phyloP scores from a whole-genome alignment of 2,113 vertebrate genomes.

The Anas platyrhynchos region DNA sequence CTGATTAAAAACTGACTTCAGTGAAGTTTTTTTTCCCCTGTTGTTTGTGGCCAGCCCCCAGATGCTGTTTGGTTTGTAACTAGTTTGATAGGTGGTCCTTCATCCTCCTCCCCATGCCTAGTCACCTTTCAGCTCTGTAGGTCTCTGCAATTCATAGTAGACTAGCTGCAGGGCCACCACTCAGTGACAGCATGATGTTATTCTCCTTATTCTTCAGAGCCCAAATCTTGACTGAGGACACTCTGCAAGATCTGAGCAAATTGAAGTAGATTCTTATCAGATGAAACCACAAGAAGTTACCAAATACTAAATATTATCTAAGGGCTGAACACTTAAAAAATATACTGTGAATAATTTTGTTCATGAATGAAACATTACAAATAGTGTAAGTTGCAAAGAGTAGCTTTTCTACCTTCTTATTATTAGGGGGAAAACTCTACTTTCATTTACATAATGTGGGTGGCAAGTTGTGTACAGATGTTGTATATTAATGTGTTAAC shows the following conservation, averaged over 20 bases:
- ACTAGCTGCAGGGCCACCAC: not conserved
- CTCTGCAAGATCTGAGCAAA: not conserved
- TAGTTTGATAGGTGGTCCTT: not conserved
- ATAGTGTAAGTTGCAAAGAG: not conserved
- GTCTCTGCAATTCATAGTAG: not conserved
- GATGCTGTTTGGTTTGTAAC: not conserved
- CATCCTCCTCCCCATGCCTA: not conserved
- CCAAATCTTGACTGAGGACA: not conserved
- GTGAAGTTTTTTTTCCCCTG: not conserved
- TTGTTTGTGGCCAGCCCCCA: not conserved
- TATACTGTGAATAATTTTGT: not conserved
- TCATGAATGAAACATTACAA: conserved; percentile 8
- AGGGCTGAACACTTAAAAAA: not conserved
- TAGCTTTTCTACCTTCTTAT: not conserved
- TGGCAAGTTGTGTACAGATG: not conserved
- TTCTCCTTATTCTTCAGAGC: not conserved
- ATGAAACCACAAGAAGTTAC: not conserved
- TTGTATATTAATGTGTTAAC: not conserved
- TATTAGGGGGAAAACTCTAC: not conserved
- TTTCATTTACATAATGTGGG: not conserved
- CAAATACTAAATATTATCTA: not conserved
- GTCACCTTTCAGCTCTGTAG: not conserved
- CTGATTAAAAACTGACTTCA: not conserved
- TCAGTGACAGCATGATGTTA: not conserved
- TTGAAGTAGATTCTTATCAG: not conserved